Evolutionary conservation across 2,113 vertebrate species (phyloP).

Genomic region (Zosterops lateralis): DNA sequence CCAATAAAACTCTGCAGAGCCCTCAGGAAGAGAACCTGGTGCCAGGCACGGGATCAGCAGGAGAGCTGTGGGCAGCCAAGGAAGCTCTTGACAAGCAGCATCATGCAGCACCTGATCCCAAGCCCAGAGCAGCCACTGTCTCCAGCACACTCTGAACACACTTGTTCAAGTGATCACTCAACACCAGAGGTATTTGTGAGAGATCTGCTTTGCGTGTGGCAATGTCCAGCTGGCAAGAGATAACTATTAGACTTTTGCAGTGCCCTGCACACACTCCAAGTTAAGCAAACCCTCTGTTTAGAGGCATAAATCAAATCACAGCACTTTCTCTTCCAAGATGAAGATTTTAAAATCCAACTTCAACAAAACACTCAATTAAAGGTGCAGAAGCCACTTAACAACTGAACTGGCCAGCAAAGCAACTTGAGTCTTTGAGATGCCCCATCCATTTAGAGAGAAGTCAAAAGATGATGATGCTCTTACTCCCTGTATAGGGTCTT

Average conservation of each 20-base stretch:
- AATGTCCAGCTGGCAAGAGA: slow-evolving; percentile 8
- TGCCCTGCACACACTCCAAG: neutral
- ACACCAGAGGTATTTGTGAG: neutral
- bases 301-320: neutral
- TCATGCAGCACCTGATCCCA: neutral
- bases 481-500: neutral
- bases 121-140: neutral
- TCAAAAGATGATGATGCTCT: neutral
- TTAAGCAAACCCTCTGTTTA: neutral
- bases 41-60: slow-evolving; percentile 15
- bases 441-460: neutral
- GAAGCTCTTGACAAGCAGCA: neutral
- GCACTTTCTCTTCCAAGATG: neutral
- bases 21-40: neutral
- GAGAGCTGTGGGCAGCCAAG: neutral
- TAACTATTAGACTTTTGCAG: neutral
- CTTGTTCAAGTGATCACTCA: neutral
- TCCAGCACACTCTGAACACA: neutral
- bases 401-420: neutral
- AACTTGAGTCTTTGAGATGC: neutral
- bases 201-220: neutral
- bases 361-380: neutral
- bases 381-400: neutral
- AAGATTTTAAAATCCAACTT: neutral
- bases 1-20: neutral